A percentile compares a stretch with the other conserved stretches of the same genome.
These are phyloP conservation scores for Heterotis niloticus DNA, from an alignment of 2,113 vertebrate genomes.

Conservation along the genomic window DNA sequence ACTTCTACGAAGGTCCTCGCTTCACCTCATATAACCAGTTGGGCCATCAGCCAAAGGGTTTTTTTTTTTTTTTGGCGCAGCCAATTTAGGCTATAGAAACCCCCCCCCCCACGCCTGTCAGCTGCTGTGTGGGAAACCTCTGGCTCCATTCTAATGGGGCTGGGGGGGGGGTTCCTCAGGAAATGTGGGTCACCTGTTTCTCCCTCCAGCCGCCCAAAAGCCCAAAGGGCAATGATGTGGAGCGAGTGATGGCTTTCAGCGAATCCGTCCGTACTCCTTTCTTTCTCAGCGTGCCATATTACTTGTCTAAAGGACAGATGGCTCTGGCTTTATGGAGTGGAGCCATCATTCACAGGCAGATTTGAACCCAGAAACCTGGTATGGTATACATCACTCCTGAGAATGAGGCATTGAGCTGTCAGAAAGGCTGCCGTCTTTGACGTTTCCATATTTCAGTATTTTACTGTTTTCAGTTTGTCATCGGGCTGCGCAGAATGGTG, in stretches of 20 bases:
- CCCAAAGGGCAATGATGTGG: not conserved
- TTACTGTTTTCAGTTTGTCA: conserved; percentile 1
- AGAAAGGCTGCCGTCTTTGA: not conserved
- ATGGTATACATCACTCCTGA: too few species aligned
- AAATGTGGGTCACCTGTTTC: not conserved
- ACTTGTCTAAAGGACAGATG: not conserved
- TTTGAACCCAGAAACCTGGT: not conserved
- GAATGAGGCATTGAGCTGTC: not conserved
- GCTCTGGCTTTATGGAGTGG: not conserved
- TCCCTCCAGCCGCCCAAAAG: not conserved
- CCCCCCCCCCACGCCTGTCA: not conserved
- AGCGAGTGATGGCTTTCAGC: not conserved
- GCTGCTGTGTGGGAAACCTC: not conserved
- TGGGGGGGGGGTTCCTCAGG: not conserved
- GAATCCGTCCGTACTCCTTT: not conserved
- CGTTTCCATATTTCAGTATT: conserved; percentile 2
- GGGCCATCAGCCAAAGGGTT: not conserved
- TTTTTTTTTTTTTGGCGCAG: not conserved
- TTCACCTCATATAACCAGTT: not conserved
- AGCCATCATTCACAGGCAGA: conserved; percentile 5
- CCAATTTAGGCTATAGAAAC: not conserved
- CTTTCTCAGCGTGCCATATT: not conserved
- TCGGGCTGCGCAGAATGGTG: not conserved
- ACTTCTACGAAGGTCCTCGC: not conserved
- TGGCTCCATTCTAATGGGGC: not conserved